Base-by-base conservation (phyloP, 1,140 invertebrate species). In the Drosophila tsacasi region DNA sequence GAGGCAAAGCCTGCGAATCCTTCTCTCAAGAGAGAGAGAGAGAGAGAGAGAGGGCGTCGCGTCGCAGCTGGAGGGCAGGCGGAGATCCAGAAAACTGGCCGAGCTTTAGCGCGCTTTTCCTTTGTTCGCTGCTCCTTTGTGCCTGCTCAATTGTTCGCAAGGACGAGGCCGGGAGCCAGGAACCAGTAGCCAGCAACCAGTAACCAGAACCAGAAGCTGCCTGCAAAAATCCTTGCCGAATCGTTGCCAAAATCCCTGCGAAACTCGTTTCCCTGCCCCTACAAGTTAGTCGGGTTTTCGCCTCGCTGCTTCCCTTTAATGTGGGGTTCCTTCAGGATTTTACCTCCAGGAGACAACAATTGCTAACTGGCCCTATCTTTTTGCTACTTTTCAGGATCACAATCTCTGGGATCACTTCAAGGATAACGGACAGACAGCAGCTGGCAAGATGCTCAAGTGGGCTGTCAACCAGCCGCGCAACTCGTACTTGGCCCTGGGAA, bases 361-460 rank as follows among this genome's bases (percentile, higher is more conserved):
- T 49, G 52, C 49, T 78, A 74, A 79, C 66, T 73, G 49, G 76
- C 73, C 44, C 30, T 52, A 69, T 67, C 58, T 49, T 39, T 44
- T 69, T 66, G 39, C 32, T 61, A 71, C 55, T 76, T 71, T 63
- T 49, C 37, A 65, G 62, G n/a, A 52, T 52, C 49, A 21, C 12
- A 2, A 47, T 62, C 58, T 17, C 23, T 5, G 8, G 8, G 12
- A 30, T 12, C 3, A 6, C 32, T 32, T 32, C 12, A 32, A 25
- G 60, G 23, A 54, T 44, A 15, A 60, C 35, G 7, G 27, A 32
- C 44, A 49, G 13, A 61, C 46, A 23, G 42, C 78, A 82, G 79
- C 83, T 84, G 81, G 59, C 57, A 91, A 76, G 55, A 93, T 93
- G 92, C 81, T 93, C 39, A 93, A 93, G 79, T 93, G 92, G 92